phyloP scores from a whole-genome alignment of 2,797 vertebrate species.

The Helicolenus hilgendorfi region DNA sequence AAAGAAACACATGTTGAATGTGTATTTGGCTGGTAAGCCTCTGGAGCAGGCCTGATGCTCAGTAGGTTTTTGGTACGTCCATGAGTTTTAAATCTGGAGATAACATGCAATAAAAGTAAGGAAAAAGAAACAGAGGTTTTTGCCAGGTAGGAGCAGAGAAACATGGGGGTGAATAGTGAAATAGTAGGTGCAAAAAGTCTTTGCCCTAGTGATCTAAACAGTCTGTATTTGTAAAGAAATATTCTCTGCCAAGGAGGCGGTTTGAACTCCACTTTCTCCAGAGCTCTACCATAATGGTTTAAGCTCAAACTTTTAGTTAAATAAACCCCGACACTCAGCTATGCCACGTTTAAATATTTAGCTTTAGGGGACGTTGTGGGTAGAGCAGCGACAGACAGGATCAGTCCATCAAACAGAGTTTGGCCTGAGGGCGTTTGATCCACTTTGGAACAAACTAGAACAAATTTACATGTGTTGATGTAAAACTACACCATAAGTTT shows the following conservation, averaged over 20 bases:
- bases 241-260: slow-evolving; percentile 4
- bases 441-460: slow-evolving; percentile 4
- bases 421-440: slow-evolving; percentile 34
- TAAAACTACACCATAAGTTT: slow-evolving; percentile 56
- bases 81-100: not conserved
- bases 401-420: slow-evolving; percentile 59
- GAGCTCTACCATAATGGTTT: slow-evolving; percentile 62
- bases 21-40: not conserved
- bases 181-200: not conserved
- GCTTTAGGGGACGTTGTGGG: slow-evolving; percentile 57
- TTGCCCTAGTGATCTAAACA: not conserved
- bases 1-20: slow-evolving; percentile 38
- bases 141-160: not conserved
- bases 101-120: not conserved
- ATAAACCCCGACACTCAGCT: slow-evolving; percentile 81
- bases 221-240: slow-evolving; percentile 1
- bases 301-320: slow-evolving; percentile 77
- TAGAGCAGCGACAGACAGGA: slow-evolving; percentile 47
- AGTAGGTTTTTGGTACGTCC: not conserved
- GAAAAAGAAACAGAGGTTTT: not conserved
- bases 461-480: slow-evolving; percentile 32
- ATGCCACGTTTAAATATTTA: slow-evolving; percentile 88
- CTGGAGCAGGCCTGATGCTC: not conserved
- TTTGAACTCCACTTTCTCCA: slow-evolving; percentile 42
- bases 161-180: not conserved